These are phyloP conservation scores for Apistogramma diplotaenia DNA, from an alignment of 2,113 vertebrate genomes.

Conservation along the genomic window DNA sequence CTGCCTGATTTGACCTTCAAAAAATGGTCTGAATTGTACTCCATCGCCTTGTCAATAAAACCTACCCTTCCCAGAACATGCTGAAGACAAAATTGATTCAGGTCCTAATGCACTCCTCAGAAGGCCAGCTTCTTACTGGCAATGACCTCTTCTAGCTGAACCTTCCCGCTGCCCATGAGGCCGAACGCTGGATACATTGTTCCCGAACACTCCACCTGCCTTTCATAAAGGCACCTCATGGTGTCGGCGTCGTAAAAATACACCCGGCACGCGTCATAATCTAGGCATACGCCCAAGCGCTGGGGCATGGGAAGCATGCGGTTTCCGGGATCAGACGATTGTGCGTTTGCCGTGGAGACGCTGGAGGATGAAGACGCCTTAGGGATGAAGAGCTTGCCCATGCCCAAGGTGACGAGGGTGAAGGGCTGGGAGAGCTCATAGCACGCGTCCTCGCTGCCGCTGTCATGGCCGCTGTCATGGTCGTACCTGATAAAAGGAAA, in stretches of 20 bases:
- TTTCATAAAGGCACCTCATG: slow-evolving; percentile 93
- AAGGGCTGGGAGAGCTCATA: slow-evolving; percentile 90
- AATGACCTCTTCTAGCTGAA: slow-evolving; percentile 87
- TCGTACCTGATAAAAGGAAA: slow-evolving; percentile 80
- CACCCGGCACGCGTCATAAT: slow-evolving; percentile 88
- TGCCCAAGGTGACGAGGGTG: slow-evolving; percentile 89
- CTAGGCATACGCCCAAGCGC: slow-evolving; percentile 88
- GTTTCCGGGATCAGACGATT: slow-evolving; percentile 74
- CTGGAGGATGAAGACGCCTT: slow-evolving; percentile 76
- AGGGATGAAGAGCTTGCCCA: slow-evolving; percentile 94
- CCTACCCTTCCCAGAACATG: slow-evolving; percentile 15
- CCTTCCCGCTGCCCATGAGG: slow-evolving; percentile 87
- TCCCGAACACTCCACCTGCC: slow-evolving; percentile 90
- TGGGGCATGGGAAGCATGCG: slow-evolving; percentile 87
- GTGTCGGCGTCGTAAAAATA: slow-evolving; percentile 86
- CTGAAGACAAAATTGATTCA: background rate
- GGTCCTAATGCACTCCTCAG: slow-evolving; percentile 34
- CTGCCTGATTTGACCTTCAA: slow-evolving; percentile 8
- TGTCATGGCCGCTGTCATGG: slow-evolving; percentile 97
- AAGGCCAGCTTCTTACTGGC: slow-evolving; percentile 78
- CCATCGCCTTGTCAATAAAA: slow-evolving; percentile 40
- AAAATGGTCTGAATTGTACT: background rate
- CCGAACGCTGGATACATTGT: slow-evolving; percentile 94
- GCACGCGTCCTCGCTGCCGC: slow-evolving; percentile 91
- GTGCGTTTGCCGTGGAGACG: slow-evolving; percentile 70